phyloP scores from a whole-genome alignment of 2,797 vertebrate species.

The Chloroceryle amazona region DNA sequence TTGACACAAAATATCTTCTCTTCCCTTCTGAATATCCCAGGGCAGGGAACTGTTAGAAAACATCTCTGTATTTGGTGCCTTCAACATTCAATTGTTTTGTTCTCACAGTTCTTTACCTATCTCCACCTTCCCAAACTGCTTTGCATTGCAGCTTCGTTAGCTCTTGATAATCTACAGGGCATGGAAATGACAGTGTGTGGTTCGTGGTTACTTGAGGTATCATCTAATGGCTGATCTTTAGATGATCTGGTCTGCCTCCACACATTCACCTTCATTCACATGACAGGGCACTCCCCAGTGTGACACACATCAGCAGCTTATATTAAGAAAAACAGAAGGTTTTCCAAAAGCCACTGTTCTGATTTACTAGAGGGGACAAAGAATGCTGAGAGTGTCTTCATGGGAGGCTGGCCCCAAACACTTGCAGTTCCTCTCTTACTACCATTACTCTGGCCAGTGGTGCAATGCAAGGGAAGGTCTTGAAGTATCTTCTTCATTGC shows the following conservation, averaged over 20 bases:
- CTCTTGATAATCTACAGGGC: neutral
- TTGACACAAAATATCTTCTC: neutral
- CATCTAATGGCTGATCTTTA: neutral
- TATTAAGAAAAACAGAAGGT: neutral
- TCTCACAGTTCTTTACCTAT: neutral
- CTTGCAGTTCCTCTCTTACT: neutral
- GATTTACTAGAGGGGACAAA: neutral
- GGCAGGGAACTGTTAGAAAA: neutral
- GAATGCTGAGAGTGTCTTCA: neutral
- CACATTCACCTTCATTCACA: neutral
- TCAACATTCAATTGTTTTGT: neutral
- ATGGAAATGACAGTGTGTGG: neutral
- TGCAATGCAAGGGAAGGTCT: neutral
- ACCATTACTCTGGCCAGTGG: neutral
- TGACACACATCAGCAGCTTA: neutral
- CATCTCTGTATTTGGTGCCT: neutral
- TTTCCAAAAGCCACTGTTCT: neutral
- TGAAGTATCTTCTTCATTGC: neutral
- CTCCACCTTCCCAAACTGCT: neutral
- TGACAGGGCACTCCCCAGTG: neutral
- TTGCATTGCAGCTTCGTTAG: neutral
- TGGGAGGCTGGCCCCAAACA: neutral
- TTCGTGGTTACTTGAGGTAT: neutral
- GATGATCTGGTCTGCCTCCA: neutral
- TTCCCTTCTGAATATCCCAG: neutral